Evolutionary conservation across 2,113 vertebrate species (phyloP), one percentile per base, ranked within the genome.

Genomic region (Aegotheles bennettii): DNA sequence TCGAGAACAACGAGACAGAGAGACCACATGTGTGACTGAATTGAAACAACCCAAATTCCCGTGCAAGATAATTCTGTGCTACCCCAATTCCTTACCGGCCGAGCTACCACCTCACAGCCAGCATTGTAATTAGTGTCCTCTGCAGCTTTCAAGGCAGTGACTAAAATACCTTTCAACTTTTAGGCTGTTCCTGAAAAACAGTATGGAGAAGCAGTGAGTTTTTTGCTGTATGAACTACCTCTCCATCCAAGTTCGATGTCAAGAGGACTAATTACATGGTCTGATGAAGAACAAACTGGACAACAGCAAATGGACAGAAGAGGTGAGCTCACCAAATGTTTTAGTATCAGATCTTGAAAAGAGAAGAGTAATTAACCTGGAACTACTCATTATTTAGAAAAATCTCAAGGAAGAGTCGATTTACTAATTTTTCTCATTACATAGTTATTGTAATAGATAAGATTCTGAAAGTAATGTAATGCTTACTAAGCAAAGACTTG

Each of bases 101-200:
- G 79, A 56, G 21, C 15, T 40, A 40, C 45, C n/a, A 40, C 45
- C n/a, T 65, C 26, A 23, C 15, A 80, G 7, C 10, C 24, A 33
- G 16, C 9, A 2, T 4, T 5, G 3, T 43, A 75, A 3, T 3
- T 35, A 17, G 2, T 2, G 4, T 51, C 23, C 20, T 26, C 57
- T 38, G 36, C 53, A 84, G 59, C 45, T 59, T 69, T 24, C 35
- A 63, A 51, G 45, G 20, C 38, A 84, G n/a, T 10, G 11, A 40
- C 18, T 21, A 24, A 76, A 89, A 36, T 1, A 16, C 33, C 42
- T 74, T 73, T 57, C 25, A 73, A 31, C 25, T 25, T 64, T n/a
- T 10, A 36, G 9, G 13, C 36, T 36, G 10, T 5, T 84, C 43
- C 70, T 54, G 10, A 33, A 83, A 18, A 76, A 11, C 6, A 13